These are phyloP conservation scores for Agonum fuliginosum DNA, from an alignment of 2,888 invertebrate species.

Conservation along the genomic window DNA sequence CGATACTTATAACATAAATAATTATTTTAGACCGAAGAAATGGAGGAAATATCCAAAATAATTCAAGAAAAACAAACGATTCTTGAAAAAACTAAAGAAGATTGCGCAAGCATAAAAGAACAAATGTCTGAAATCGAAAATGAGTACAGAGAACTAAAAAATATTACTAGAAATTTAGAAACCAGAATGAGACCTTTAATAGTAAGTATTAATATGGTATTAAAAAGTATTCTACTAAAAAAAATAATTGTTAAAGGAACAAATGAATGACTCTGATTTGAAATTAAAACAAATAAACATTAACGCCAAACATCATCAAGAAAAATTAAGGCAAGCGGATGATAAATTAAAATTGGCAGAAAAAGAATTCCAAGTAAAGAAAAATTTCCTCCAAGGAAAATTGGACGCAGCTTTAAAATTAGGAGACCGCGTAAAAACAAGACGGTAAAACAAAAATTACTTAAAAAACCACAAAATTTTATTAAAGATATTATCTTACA, in stretches of 20 bases:
- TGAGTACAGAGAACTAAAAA: constrained; percentile 69
- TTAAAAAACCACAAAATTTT: background rate
- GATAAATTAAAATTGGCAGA: constrained; percentile 65
- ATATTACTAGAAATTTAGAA: constrained; percentile 66
- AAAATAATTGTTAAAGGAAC: constrained; percentile 69
- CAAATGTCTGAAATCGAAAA: constrained; percentile 70
- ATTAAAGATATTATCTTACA: constrained; percentile 18
- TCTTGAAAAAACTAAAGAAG: constrained; percentile 66
- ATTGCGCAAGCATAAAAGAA: constrained; percentile 66
- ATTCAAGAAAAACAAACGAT: constrained; percentile 71
- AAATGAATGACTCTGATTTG: constrained; percentile 73
- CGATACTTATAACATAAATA: no score
- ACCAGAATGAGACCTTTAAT: constrained; percentile 66
- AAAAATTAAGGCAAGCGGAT: constrained; percentile 65
- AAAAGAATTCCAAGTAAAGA: constrained; percentile 72
- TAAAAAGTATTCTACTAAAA: constrained; percentile 38
- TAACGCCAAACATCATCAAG: constrained; percentile 66
- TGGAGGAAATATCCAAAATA: constrained; percentile 69
- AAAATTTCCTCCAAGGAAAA: constrained; percentile 71
- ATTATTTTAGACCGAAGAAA: constrained; percentile 68
- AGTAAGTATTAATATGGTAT: constrained; percentile 63
- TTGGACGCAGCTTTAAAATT: constrained; percentile 72
- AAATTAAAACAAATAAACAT: constrained; percentile 70
- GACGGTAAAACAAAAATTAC: constrained; percentile 70
- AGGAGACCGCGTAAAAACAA: constrained; percentile 73